Percentiles rank a stretch among this genome's conserved stretches.
These are phyloP conservation scores for Chloropsis cyanopogon DNA, from an alignment of 2,113 vertebrate genomes.

Conservation along the genomic window DNA sequence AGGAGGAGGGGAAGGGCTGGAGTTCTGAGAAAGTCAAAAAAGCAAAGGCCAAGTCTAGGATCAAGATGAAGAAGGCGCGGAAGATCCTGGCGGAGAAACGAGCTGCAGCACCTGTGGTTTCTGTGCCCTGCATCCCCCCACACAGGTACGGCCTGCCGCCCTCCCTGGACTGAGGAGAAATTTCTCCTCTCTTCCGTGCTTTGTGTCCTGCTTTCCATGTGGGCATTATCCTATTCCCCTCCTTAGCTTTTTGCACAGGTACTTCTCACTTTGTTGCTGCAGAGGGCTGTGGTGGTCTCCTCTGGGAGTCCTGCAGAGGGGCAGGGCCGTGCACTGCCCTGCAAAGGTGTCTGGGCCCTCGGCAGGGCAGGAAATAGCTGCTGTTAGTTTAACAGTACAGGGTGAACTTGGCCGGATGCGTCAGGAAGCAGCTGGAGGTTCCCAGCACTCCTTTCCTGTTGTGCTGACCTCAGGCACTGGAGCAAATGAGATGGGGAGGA, in stretches of 20 bases:
- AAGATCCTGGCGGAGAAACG: slow-evolving; percentile 97
- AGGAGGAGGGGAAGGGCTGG: slow-evolving; percentile 94
- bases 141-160: slow-evolving; percentile 76
- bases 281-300: not conserved
- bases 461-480: not conserved
- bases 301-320: not conserved
- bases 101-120: slow-evolving; percentile 93
- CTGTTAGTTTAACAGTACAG: not conserved
- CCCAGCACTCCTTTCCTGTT: not conserved
- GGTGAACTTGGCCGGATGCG: rapidly evolving
- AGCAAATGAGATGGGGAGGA: not conserved
- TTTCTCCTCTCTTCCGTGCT: not conserved
- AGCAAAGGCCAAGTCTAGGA: slow-evolving; percentile 95
- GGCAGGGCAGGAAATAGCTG: not conserved
- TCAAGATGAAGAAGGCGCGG: slow-evolving; percentile 96
- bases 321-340: rapidly evolving
- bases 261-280: rapidly evolving
- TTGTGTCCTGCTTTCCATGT: rapidly evolving
- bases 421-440: slow-evolving; percentile 52
- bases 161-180: not conserved
- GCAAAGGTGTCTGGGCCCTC: not conserved
- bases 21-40: slow-evolving; percentile 96
- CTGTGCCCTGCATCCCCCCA: slow-evolving; percentile 95
- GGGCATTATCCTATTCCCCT: not conserved
- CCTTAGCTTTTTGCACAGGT: not conserved